Base-by-base conservation (phyloP, 2,797 vertebrate genomes). In the Xerus rutilus region DNA sequence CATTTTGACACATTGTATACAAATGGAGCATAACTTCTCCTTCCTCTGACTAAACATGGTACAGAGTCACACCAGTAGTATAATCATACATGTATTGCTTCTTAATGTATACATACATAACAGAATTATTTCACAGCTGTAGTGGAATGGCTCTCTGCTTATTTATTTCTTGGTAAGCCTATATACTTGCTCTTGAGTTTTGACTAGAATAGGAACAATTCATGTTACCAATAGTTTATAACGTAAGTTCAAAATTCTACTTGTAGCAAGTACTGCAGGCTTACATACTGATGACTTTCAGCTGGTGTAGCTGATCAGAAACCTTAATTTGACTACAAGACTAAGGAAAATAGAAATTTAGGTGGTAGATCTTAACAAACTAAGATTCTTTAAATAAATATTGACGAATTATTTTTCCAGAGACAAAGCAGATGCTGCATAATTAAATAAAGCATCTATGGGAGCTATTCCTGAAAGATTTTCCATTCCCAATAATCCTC, bases 401-500 rank as follows among this genome's bases (percentile, higher is more conserved):
- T 17, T 14, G 18, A 9, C 67, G 23, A 0, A 69, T 89, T 62
- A 62, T 30, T 72, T 83, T 54, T 79, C 7, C 28, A 81, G 69
- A 64, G 32, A 70, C 3, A 52, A 76, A 69, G 18, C 0, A 0
- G 86, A 76, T 64, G 30, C 3, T 94, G 12, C 1, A 35, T 74
- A 64, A 65, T 1, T 54, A 15, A 72, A 87, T 35, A 72, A 84
- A 64, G 14, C 1, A 76, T 15, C 1, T 35, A 8, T 17, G 25
- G 9, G 17, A 39, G 6, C 7, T n/a, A 21, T 28, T 72, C 13
- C 17, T 9, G 9, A 15, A 78, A 84, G 8, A 45, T 62, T 45
- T 65, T 62, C 64, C 39, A 25, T 14, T 0, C 5, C 4, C 3
- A 28, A 3, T 1, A 3, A 2, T 77, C 70, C 43, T 14, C 3